Evolutionary conservation across 1,140 invertebrate genomes (phyloP).

Genomic region (Potamilus streckersoni): DNA sequence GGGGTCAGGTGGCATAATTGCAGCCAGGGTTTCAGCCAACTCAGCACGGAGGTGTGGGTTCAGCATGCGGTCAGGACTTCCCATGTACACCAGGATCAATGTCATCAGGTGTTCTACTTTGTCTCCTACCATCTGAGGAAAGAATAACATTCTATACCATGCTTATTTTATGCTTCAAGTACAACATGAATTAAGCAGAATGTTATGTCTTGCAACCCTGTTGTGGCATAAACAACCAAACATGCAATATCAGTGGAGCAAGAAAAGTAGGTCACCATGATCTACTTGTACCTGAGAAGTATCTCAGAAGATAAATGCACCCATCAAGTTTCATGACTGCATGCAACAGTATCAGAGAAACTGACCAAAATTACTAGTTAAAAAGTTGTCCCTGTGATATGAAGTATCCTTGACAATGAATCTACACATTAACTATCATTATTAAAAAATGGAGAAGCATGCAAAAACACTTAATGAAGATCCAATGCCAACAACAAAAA

Average conservation of each 20-base stretch:
- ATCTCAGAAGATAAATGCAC: too few species aligned
- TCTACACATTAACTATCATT: too few species aligned
- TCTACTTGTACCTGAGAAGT: too few species aligned
- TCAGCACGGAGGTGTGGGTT: constrained; percentile 94
- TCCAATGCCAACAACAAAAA: too few species aligned
- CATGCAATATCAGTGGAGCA: not conserved
- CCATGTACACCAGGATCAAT: constrained; percentile 76
- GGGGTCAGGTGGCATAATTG: constrained; percentile 66
- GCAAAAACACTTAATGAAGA: too few species aligned
- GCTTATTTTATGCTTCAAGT: not conserved
- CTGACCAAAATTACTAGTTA: too few species aligned
- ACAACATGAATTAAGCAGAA: not conserved
- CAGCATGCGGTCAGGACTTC: constrained; percentile 81
- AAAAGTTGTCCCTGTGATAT: too few species aligned
- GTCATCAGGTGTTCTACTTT: constrained; percentile 76
- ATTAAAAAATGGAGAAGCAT: too few species aligned
- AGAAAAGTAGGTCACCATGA: too few species aligned
- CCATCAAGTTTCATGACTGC: too few species aligned
- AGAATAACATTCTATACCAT: not conserved
- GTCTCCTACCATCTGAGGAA: not conserved
- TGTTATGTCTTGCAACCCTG: not conserved
- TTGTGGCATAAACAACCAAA: constrained; percentile 1
- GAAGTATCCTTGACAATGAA: too few species aligned
- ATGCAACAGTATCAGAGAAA: too few species aligned
- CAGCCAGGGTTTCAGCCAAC: constrained; percentile 89